Conservation (phyloP, 2,797 vertebrate species). For the Pangasius sanitwongsei region DNA sequence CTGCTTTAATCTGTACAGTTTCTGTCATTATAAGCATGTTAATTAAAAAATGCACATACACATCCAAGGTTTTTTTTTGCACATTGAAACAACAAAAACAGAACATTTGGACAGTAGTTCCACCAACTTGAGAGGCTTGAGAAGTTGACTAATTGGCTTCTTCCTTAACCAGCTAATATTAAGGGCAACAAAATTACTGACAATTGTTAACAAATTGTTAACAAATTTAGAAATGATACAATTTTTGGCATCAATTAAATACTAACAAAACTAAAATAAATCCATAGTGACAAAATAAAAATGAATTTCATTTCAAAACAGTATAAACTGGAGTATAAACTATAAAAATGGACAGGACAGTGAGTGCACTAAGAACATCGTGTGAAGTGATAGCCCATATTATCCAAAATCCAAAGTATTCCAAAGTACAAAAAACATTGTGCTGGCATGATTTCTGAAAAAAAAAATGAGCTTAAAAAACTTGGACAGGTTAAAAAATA, state of each 20-base stretch:
- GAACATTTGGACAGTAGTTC: neutral
- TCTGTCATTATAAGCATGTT: constrained; percentile 3
- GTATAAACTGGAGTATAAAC: neutral
- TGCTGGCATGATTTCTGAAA: neutral
- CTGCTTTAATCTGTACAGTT: neutral
- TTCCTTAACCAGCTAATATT: neutral
- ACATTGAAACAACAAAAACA: neutral
- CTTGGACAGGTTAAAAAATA: neutral
- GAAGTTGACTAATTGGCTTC: neutral
- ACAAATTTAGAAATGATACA: neutral
- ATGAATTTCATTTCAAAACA: neutral
- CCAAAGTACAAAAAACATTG: neutral
- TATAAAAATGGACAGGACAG: neutral
- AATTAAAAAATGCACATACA: neutral
- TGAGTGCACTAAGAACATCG: neutral
- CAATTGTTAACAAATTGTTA: neutral
- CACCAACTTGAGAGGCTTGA: neutral
- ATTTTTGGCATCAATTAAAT: neutral
- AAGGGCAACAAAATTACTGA: neutral
- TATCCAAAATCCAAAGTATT: neutral
- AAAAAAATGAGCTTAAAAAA: neutral
- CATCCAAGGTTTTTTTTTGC: constrained; percentile 1
- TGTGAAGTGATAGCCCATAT: neutral
- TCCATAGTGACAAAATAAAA: neutral
- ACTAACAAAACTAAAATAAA: neutral